Conservation (phyloP, 2,888 invertebrate species). For the Orthosia incerta region DNA sequence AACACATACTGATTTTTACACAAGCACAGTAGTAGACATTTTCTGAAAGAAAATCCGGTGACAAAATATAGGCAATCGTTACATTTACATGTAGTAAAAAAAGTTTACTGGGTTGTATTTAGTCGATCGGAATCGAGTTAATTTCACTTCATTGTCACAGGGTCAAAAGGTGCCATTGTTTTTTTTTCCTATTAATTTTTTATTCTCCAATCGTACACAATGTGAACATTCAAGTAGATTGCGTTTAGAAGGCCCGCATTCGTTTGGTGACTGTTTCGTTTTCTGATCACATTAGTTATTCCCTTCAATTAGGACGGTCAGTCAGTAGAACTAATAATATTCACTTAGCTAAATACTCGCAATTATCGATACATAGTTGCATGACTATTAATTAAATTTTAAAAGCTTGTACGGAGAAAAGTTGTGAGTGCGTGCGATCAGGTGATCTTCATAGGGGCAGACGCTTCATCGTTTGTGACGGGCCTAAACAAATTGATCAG, state of each 20-base stretch:
- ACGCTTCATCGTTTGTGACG: slow-evolving; percentile 16
- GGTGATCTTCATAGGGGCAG: slow-evolving; percentile 7
- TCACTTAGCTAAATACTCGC: background rate
- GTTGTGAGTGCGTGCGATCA: background rate
- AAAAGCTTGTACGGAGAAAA: background rate
- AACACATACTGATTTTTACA: background rate
- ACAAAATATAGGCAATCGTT: slow-evolving; percentile 30
- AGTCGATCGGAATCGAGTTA: slow-evolving; percentile 26
- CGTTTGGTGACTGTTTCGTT: slow-evolving; percentile 2
- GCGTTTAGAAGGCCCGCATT: slow-evolving; percentile 21
- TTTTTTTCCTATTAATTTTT: slow-evolving; percentile 45
- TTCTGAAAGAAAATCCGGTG: slow-evolving; percentile 4
- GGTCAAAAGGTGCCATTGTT: slow-evolving; percentile 46
- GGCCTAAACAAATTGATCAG: slow-evolving; percentile 45
- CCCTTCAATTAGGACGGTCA: slow-evolving; percentile 31
- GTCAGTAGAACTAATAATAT: slow-evolving; percentile 6
- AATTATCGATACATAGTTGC: background rate
- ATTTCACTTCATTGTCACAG: slow-evolving; percentile 50
- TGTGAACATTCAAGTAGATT: slow-evolving; percentile 33
- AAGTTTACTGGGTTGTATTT: slow-evolving; percentile 24
- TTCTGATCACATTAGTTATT: slow-evolving; percentile 17
- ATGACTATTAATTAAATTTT: background rate
- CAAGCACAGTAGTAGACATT: background rate
- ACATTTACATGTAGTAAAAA: slow-evolving; percentile 2
- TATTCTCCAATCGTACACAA: slow-evolving; percentile 29